Base-by-base conservation (phyloP, 1,140 invertebrate genomes). In the Heliothis subflexa region DNA sequence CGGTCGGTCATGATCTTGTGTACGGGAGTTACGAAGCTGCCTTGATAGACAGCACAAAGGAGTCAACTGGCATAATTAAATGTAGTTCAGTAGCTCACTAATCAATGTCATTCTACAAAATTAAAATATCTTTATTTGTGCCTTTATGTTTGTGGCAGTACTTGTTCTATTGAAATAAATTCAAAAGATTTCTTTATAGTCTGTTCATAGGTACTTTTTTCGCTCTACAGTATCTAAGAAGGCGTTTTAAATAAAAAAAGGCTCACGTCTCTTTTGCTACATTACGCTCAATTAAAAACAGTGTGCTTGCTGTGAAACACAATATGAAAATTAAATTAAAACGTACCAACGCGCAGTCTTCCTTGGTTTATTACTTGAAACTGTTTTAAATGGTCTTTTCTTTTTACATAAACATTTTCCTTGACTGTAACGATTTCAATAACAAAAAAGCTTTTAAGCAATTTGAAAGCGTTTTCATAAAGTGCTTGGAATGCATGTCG, bases 61-160 rank as follows among this genome's bases (percentile, higher is more conserved):
- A 61, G 16, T 21, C 33, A 73, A 61, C 71, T 73, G 71, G 70
- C 70, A 57, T 72, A 72, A 73, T 73, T 73, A 73, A 73, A 73
- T 49, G 11, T 59, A 55, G 54, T 61, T 73, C 71, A 73, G 21
- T 59, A 54, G 16, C 33, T 73, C 71, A 49, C 71, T 57, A 61
- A 73, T 73, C 55, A 73, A 73, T 61, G 71, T 73, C 71, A n/a
- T 40, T 45, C 18, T 40, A 61, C 55, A 61, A 61, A 59, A 61
- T 59, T 73, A 49, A 73, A 73, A n/a, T 28, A 73, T 59, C 54
- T 49, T 59, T 59, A 21, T 73, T 72, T 72, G 52, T 55, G 40
- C 18, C 62, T 47, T 40, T 21, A 62, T 62, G 5, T 59, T 66
- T 47, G n/a, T 47, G 9, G 16, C 21, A 18, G 40, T 47, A 9